phyloP scores from a whole-genome alignment of 2,888 invertebrate genomes.

The Bembecia ichneumoniformis region DNA sequence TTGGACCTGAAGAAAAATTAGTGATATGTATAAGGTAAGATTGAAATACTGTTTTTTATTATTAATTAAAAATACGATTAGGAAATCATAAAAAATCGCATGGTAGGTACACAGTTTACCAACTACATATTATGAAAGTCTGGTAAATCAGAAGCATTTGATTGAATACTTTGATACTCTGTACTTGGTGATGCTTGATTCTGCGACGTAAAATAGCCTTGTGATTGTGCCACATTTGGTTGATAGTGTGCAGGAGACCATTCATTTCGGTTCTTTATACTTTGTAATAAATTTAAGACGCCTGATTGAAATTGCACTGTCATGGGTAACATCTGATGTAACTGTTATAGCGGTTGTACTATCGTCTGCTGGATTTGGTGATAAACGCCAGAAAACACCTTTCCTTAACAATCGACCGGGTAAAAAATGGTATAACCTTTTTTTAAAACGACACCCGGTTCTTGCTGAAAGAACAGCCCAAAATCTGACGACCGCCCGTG shows the following conservation, averaged over 20 bases:
- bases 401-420: slow-evolving; percentile 22
- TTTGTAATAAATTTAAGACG: slow-evolving; percentile 8
- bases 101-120: slow-evolving; percentile 13
- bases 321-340: too few relatives aligned
- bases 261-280: slow-evolving; percentile 11
- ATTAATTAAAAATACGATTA: too few relatives aligned
- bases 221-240: slow-evolving; percentile 14
- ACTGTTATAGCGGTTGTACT: too few relatives aligned
- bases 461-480: slow-evolving; percentile 16
- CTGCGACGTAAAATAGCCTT: slow-evolving; percentile 14
- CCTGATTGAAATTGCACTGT: too few relatives aligned
- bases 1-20: too few relatives aligned
- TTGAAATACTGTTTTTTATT: too few relatives aligned
- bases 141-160: slow-evolving; percentile 16
- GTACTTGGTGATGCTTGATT: slow-evolving; percentile 11
- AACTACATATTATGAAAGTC: slow-evolving; percentile 16
- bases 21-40: too few relatives aligned
- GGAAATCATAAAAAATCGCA: slow-evolving; percentile 10
- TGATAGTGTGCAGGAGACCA: slow-evolving; percentile 12
- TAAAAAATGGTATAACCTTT: slow-evolving; percentile 19
- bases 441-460: slow-evolving; percentile 17
- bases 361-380: too few relatives aligned
- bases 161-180: slow-evolving; percentile 14
- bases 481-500: slow-evolving; percentile 18
- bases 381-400: slow-evolving; percentile 5